A percentile compares a stretch with the other conserved stretches of the same genome.
Evolutionary conservation across 2,797 vertebrate species (phyloP).

Genomic region (Pseudopleuronectes americanus): DNA sequence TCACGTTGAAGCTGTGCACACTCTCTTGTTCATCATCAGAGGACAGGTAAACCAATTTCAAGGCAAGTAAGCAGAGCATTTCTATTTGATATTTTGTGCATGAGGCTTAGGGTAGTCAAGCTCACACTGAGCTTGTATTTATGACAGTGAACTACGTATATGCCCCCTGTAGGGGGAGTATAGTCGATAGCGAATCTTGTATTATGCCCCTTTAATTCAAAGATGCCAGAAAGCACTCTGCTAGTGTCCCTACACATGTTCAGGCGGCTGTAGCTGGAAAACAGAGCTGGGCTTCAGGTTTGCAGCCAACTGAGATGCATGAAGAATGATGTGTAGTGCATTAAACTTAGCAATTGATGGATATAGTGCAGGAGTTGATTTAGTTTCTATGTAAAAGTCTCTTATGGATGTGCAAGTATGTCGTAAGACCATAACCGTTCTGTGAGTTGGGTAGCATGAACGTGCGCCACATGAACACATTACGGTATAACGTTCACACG

Average conservation of each 20-base stretch:
- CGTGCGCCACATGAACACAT: constrained; percentile 19
- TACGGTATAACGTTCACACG: constrained; percentile 31
- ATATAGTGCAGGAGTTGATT: constrained; percentile 16
- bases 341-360: constrained; percentile 22
- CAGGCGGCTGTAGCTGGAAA: neutral
- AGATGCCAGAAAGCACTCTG: neutral
- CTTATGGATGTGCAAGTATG: constrained; percentile 2
- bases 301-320: constrained; percentile 13
- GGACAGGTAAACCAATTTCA: too few species aligned
- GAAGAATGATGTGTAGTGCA: constrained; percentile 5
- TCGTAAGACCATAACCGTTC: constrained; percentile 25
- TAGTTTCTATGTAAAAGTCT: constrained; percentile 17
- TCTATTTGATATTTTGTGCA: too few species aligned
- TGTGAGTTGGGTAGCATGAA: constrained; percentile 27
- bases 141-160: too few species aligned
- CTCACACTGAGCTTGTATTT: too few species aligned
- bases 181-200: too few species aligned
- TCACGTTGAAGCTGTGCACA: too few species aligned
- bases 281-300: neutral
- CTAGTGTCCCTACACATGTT: neutral
- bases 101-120: too few species aligned
- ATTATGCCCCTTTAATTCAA: neutral
- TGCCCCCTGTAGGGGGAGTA: too few species aligned
- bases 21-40: too few species aligned
- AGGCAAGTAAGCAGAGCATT: too few species aligned